Evolutionary conservation across 2,113 vertebrate genomes (phyloP), one percentile per base, ranked within the genome.

Genomic region (Atrichornis clamosus): DNA sequence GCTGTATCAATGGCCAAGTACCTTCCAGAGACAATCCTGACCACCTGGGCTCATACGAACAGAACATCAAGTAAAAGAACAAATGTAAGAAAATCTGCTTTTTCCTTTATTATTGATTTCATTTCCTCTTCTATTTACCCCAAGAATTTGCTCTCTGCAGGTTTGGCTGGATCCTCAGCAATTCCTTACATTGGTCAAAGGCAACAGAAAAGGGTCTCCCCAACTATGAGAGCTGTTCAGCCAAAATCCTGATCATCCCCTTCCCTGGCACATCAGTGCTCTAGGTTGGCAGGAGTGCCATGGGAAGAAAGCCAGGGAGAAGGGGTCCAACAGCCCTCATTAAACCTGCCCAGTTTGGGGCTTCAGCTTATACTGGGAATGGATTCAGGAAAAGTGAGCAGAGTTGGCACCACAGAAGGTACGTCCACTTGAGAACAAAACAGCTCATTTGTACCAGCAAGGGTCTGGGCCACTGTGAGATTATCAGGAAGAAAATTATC

Each of bases 361-460:
- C 37, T 92, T 58, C 63, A 35, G 46, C n/a, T 62, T 81, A 16
- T 42, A 30, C 55, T 84, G 64, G 72, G 33, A 84, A 80, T 19
- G 15, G 33, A 47, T 55, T 75, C 56, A 72, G 56, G 39, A 60
- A 65, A 52, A 67, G 19, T 1, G 15, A 47, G 42, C 24, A 7
- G 23, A 62, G 32, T 2, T 94, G 50, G n/a, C 27, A 15, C 21
- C 28, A 55, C 9, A 24, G 47, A 63, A 84, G 33, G 7, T 60
- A 21, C 0, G 0, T 16, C 33, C 2, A 1, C 26, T 24, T 42
- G 30, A 70, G 39, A 37, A 80, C 10, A 22, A 59, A 91, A 44
- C 17, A 72, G 17, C 49, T 78, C 5, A 0, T n/a, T 24, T 50
- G 21, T 27, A 88, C 13, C 50, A 53, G 23, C 28, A 78, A 47